A percentile compares a stretch with the other conserved stretches of the same genome.
Conservation (phyloP, 2,113 vertebrate species). For the Bos javanicus region DNA sequence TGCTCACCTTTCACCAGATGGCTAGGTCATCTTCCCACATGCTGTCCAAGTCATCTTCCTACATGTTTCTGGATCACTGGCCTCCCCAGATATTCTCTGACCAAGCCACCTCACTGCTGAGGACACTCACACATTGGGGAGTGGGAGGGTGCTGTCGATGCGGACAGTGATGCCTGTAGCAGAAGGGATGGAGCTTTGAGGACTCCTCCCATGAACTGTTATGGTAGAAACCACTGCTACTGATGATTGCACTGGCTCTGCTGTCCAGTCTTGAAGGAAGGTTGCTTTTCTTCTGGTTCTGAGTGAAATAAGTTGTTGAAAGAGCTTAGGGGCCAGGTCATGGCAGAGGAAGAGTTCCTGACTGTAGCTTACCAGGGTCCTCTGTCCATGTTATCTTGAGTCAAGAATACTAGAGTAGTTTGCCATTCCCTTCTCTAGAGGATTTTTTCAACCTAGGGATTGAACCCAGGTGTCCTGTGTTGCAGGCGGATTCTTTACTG, state of each 20-base stretch:
- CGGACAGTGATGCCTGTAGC: neutral
- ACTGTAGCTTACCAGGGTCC: neutral
- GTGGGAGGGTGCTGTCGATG: neutral
- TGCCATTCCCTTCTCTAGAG: neutral
- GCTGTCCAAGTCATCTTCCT: neutral
- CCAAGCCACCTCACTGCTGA: neutral
- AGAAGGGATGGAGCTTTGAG: too few species aligned
- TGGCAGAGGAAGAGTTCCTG: neutral
- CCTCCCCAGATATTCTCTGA: neutral
- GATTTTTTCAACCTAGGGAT: neutral
- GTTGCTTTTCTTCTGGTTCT: neutral
- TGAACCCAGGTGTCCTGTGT: neutral
- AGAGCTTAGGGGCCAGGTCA: neutral
- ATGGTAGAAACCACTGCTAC: neutral
- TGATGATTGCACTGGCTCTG: too few species aligned
- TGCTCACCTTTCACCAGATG: accelerated
- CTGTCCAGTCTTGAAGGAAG: neutral
- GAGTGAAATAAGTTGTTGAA: neutral
- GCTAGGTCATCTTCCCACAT: neutral
- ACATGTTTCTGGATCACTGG: neutral
- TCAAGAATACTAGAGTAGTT: neutral
- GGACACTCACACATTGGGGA: neutral
- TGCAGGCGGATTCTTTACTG: neutral
- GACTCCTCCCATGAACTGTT: neutral
- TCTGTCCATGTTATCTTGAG: neutral